These are phyloP conservation scores for Perithous albicinctus DNA, from an alignment of 2,888 invertebrate species.

Conservation along the genomic window DNA sequence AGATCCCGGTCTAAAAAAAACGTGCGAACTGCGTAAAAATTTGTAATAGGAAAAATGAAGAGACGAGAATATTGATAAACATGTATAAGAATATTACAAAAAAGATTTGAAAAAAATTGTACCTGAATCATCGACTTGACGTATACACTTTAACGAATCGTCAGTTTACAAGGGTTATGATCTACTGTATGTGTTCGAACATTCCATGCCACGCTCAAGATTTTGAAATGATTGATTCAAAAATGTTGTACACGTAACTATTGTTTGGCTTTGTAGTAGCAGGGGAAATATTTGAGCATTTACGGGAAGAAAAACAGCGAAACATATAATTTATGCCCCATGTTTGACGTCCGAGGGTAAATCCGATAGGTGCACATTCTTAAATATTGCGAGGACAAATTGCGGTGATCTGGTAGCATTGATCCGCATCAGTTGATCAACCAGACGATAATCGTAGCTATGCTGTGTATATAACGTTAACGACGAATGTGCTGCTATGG, in stretches of 20 bases:
- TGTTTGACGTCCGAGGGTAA: slow-evolving; percentile 7
- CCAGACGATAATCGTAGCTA: slow-evolving; percentile 15
- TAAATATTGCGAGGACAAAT: neutral
- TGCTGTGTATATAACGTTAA: neutral
- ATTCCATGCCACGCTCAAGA: neutral
- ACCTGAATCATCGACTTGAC: no score
- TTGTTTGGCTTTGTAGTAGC: neutral
- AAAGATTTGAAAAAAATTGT: no score
- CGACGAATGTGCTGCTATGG: neutral
- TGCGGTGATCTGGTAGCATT: neutral
- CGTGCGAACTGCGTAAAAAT: no score
- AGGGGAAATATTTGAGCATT: neutral
- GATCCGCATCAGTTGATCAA: slow-evolving; percentile 1
- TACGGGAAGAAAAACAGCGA: neutral
- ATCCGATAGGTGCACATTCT: neutral
- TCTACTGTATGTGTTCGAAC: no score
- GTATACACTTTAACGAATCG: no score
- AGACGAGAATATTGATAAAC: no score
- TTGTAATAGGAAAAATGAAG: no score
- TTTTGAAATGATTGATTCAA: neutral
- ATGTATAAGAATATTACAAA: no score
- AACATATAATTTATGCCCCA: slow-evolving; percentile 9
- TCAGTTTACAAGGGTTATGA: no score
- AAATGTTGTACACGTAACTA: neutral
- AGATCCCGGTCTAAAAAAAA: no score